phyloP scores from a whole-genome alignment of 2,888 invertebrate genomes.

The Mylabris sibirica region DNA sequence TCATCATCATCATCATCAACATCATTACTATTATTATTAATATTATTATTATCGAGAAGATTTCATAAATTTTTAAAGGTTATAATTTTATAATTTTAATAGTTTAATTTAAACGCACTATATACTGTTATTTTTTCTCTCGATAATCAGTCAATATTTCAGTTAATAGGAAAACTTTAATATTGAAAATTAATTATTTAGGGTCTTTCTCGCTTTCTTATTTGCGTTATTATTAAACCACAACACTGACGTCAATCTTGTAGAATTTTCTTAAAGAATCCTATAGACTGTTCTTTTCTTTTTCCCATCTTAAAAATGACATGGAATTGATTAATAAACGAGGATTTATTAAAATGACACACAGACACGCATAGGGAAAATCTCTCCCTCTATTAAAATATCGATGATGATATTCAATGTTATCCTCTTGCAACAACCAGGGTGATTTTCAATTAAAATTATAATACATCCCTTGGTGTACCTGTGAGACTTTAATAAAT shows the following conservation, averaged over 20 bases:
- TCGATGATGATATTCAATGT: not conserved
- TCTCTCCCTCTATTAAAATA: not conserved
- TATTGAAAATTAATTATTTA: slow-evolving; percentile 2
- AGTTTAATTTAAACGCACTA: not conserved
- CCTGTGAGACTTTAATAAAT: not conserved
- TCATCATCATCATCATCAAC: not conserved
- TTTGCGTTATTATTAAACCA: not conserved
- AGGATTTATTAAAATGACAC: not conserved
- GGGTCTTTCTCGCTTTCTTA: not conserved
- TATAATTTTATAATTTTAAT: not conserved
- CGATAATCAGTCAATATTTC: not conserved
- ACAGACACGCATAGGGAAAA: too few species aligned
- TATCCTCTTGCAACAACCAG: not conserved
- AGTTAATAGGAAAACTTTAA: not conserved
- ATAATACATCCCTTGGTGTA: not conserved
- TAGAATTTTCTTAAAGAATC: not conserved
- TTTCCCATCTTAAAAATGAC: not conserved
- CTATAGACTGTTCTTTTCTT: not conserved
- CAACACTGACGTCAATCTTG: not conserved
- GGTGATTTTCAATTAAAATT: not conserved
- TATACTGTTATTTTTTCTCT: not conserved
- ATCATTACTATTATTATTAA: not conserved
- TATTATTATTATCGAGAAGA: not conserved
- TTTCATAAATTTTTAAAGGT: not conserved
- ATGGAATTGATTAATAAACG: not conserved